A percentile compares a stretch with the other conserved stretches of the same genome.
Conservation (phyloP, 2,888 invertebrate species). For the Thereva nobilitata region DNA sequence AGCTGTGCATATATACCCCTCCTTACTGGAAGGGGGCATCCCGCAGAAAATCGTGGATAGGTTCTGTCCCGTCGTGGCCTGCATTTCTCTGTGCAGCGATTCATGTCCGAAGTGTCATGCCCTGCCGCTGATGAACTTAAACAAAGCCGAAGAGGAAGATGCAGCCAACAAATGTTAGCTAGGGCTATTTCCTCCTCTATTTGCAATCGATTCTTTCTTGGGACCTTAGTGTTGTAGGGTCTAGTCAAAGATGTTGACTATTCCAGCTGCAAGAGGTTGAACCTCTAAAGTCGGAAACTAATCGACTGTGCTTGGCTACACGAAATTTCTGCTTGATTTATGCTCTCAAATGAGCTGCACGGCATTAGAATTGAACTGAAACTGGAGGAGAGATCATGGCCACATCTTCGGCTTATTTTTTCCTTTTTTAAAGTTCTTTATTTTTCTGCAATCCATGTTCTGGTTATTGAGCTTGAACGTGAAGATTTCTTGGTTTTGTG, state of each 20-base stretch:
- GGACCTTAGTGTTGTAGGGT: no score
- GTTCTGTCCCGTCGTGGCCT: constrained; percentile 11
- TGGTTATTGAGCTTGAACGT: constrained; percentile 21
- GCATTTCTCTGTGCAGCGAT: constrained; percentile 6
- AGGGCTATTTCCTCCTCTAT: constrained; percentile 18
- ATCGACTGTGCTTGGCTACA: constrained; percentile 21
- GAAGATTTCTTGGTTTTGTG: constrained; percentile 12
- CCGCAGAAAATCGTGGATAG: constrained; percentile 13
- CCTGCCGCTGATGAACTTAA: not conserved
- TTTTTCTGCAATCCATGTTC: constrained; percentile 8
- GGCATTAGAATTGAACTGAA: constrained; percentile 19
- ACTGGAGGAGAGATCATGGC: constrained; percentile 1
- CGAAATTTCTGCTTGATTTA: constrained; percentile 29
- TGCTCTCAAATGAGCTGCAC: constrained; percentile 18
- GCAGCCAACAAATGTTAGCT: not conserved
- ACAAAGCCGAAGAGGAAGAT: constrained; percentile 4
- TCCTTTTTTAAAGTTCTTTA: not conserved
- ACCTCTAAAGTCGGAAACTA: not conserved
- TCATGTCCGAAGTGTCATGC: constrained; percentile 19
- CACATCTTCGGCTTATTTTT: not conserved
- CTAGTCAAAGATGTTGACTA: not conserved
- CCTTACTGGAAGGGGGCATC: not conserved
- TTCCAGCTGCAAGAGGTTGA: not conserved
- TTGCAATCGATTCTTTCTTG: constrained; percentile 17
- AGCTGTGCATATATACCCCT: not conserved